Evolutionary conservation across 1,140 invertebrate species (phyloP).

Genomic region (Drosophila grimshawi): DNA sequence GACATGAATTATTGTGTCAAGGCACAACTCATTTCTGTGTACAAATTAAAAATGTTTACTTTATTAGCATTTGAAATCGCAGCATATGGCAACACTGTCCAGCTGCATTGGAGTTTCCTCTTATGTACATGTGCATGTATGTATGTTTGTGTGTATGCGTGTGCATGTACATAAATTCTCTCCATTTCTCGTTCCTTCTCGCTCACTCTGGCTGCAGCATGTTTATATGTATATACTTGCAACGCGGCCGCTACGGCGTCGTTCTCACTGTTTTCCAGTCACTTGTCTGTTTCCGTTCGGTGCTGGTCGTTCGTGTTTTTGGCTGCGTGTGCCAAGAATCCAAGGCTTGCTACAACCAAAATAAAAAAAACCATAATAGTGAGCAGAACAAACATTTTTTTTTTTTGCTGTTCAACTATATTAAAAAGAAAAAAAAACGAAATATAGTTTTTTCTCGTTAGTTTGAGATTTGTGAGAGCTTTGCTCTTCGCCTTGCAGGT

Average conservation of each 20-base stretch:
- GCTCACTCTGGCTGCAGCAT: constrained; percentile 23
- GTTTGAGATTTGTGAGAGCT: constrained; percentile 6
- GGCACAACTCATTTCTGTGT: background rate
- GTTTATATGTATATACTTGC: constrained; percentile 29
- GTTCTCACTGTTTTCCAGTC: constrained; percentile 46
- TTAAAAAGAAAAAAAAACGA: background rate
- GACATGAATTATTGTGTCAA: background rate
- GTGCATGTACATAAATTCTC: constrained; percentile 34
- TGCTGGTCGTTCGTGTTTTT: constrained; percentile 29
- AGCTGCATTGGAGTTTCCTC: constrained; percentile 44
- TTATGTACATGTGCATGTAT: constrained; percentile 11
- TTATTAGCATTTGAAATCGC: constrained; percentile 18
- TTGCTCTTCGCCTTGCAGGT: constrained; percentile 15
- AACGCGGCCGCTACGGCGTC: constrained; percentile 34
- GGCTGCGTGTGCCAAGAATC: constrained; percentile 17
- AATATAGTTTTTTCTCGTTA: constrained; percentile 1
- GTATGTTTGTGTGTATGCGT: constrained; percentile 6
- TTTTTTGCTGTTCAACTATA: constrained; percentile 23
- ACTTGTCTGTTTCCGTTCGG: constrained; percentile 39
- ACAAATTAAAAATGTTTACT: constrained; percentile 3
- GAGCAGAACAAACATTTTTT: constrained; percentile 15
- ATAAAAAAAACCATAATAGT: constrained; percentile 4
- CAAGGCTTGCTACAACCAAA: constrained; percentile 13
- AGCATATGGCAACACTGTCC: constrained; percentile 42
- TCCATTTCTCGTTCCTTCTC: constrained; percentile 35